Evolutionary conservation across 2,888 invertebrate species (phyloP).

Genomic region (Stenoptilia bipunctidactyla): DNA sequence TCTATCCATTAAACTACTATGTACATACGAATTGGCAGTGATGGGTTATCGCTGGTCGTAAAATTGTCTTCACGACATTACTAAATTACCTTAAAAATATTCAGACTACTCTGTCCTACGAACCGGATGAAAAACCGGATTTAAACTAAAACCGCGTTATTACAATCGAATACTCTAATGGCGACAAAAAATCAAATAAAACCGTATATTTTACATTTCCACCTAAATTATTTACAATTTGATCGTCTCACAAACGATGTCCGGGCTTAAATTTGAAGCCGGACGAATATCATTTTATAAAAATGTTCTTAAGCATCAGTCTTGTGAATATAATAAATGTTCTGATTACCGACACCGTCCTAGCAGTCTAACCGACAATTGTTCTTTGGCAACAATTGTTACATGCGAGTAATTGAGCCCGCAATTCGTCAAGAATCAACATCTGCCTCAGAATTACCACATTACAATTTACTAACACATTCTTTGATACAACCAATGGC

Average conservation of each 20-base stretch:
- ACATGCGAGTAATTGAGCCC: no score
- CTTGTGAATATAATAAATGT: conserved; percentile 50
- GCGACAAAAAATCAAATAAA: conserved; percentile 9
- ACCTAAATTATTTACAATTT: conserved; percentile 41
- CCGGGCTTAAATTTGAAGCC: conserved; percentile 1
- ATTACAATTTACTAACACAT: conserved; percentile 12
- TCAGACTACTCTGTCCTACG: conserved; percentile 35
- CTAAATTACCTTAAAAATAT: conserved; percentile 27
- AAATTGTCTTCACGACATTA: conserved; percentile 18
- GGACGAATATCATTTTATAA: conserved; percentile 43
- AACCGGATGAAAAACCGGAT: conserved; percentile 12
- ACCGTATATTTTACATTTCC: conserved; percentile 34
- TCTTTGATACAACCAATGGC: conserved; percentile 4
- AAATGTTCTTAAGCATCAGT: conserved; percentile 55
- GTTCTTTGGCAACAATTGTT: conserved; percentile 46
- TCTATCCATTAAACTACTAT: conserved; percentile 35
- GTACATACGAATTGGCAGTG: conserved; percentile 65
- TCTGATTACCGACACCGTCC: conserved; percentile 25
- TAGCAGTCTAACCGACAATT: conserved; percentile 31
- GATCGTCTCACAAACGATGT: background rate
- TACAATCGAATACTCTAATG: conserved; percentile 22
- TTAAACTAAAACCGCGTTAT: conserved; percentile 31
- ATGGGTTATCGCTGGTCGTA: conserved; percentile 55
- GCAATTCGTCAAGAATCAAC: conserved; percentile 36
- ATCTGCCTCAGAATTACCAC: conserved; percentile 29